Percentiles rank a stretch among this genome's conserved stretches.
These are phyloP conservation scores for Crypturellus undulatus DNA, from an alignment of 2,113 vertebrate species.

Conservation along the genomic window DNA sequence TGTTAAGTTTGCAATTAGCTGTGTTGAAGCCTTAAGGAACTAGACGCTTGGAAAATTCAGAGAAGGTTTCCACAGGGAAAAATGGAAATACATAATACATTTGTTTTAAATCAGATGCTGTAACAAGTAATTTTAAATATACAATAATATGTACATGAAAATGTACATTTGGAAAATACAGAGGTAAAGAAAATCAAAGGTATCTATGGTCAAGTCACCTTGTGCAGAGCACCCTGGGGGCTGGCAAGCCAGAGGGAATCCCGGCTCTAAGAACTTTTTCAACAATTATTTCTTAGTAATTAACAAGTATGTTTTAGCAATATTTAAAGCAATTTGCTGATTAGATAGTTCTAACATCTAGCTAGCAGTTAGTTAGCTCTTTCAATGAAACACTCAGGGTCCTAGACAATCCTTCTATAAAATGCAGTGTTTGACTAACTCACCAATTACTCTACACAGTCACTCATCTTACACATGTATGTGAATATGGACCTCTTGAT, in stretches of 20 bases:
- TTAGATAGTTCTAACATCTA: background rate
- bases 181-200: background rate
- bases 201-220: background rate
- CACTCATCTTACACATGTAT: fast-evolving
- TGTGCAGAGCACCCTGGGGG: background rate
- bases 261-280: background rate
- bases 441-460: background rate
- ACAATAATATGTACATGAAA: background rate
- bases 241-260: background rate
- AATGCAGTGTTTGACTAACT: background rate
- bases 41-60: background rate
- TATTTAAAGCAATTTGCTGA: background rate
- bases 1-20: background rate
- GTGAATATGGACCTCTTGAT: background rate
- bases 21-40: background rate
- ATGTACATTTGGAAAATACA: background rate
- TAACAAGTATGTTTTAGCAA: fast-evolving
- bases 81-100: background rate
- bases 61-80: background rate
- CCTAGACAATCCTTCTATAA: background rate
- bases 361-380: background rate
- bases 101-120: background rate
- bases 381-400: background rate
- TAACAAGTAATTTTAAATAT: background rate
- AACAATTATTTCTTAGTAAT: background rate